Evolutionary conservation across 2,888 invertebrate species (phyloP), one percentile per base, ranked within the genome.

Genomic region (Cryptocephalus moraei): DNA sequence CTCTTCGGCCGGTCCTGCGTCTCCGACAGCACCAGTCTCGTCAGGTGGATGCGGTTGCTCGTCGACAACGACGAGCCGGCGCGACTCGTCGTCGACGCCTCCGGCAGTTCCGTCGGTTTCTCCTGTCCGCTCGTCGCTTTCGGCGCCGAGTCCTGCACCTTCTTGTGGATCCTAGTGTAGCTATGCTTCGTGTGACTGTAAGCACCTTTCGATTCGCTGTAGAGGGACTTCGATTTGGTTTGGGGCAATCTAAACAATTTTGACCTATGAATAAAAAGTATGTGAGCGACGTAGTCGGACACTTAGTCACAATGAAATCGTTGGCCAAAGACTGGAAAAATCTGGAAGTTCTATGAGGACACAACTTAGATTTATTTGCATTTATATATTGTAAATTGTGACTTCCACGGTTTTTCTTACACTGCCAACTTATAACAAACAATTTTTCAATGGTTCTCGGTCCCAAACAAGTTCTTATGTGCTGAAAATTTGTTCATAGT

Each of bases 1-100:
- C 68, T 69, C 54, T 69, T 71, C 4, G 70, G 68, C 33, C 70
- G 56, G 34, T 69, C 69, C 1, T 45, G 39, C 13, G 57, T 56
- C 12, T 66, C 66, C 34, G 67, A 65, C 0, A 71, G 56, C 11
- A 62, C 62, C 31, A 69, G 53, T 31, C 66, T 63, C 0, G 68
- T 64, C 43, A 70, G 51, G 41, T 64, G 66, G 10, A 68, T 59
- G 34, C 66, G 52, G 47, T 63, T 58, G 40, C 53, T 44, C 8
- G 54, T 50, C 3, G 56, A 41, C 13, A 55, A 49, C 33, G 54
- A 52, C 12, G 52, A 11, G 2, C 12, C 11, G 11, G 22, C 10
- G 14, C 40, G 4, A 22, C 34, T 12, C 9, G 40, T 46, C 9
- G 51, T 32, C 11, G 32, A 32, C 1, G 9, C 32, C 32, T 22